Percentiles rank a stretch among this genome's conserved stretches.
Evolutionary conservation across 92 coral and sea anemone species (phyloP).

Genomic region (Bergia sp.): DNA sequence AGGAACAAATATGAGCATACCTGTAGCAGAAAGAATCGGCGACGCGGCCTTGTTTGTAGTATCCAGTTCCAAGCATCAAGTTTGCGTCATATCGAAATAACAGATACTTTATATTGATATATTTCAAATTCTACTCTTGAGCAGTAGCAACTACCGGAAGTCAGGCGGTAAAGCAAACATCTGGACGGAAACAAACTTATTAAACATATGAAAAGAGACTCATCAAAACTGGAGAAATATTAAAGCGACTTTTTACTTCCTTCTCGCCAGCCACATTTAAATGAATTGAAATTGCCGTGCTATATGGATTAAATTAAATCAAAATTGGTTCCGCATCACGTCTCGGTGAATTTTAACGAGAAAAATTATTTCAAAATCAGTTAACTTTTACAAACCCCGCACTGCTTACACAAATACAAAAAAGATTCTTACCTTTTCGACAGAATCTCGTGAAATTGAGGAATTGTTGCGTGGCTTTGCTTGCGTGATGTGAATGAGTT

Average conservation of each 20-base stretch:
- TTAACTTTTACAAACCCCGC: background rate
- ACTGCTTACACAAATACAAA: background rate
- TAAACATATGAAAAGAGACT: too few species aligned
- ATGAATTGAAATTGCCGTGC: background rate
- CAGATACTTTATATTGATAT: too few species aligned
- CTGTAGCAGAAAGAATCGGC: too few species aligned
- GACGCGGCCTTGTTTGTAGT: too few species aligned
- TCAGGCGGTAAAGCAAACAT: too few species aligned
- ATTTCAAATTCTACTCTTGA: too few species aligned
- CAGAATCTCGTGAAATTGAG: background rate
- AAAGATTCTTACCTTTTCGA: background rate
- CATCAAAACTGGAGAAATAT: too few species aligned
- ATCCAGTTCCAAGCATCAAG: too few species aligned
- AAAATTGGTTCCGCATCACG: background rate
- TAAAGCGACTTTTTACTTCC: background rate
- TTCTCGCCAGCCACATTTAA: constrained; percentile 3
- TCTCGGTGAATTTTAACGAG: background rate
- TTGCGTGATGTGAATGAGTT: constrained; percentile 36
- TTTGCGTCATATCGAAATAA: too few species aligned
- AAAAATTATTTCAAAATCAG: background rate
- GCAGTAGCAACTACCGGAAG: too few species aligned
- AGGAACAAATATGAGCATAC: too few species aligned
- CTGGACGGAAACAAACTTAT: too few species aligned
- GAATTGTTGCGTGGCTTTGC: constrained; percentile 25
- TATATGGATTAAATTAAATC: background rate